These are phyloP conservation scores for Phrynocephalus guinanensis DNA, from an alignment of 2,797 vertebrate species.

Conservation along the genomic window DNA sequence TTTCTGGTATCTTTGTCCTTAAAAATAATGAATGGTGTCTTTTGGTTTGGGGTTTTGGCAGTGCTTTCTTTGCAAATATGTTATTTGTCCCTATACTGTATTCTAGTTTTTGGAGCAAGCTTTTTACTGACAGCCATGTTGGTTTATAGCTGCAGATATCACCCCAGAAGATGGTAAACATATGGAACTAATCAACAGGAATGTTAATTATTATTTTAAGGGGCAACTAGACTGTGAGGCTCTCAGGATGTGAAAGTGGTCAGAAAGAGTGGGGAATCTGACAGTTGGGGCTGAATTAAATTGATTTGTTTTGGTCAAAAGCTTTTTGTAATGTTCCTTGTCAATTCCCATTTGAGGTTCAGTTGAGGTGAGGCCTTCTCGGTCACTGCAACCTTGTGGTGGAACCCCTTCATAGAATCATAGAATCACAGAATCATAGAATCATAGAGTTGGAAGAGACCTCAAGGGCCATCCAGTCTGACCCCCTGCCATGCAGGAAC, in stretches of 20 bases:
- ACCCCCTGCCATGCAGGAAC: too few relatives aligned
- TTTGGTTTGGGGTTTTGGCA: constrained; percentile 49
- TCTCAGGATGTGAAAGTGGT: constrained; percentile 25
- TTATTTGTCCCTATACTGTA: constrained; percentile 48
- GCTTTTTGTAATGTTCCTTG: neutral
- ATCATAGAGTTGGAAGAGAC: too few relatives aligned
- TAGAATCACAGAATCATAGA: too few relatives aligned
- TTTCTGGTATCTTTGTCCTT: constrained; percentile 43
- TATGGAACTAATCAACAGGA: constrained; percentile 67
- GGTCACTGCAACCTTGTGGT: neutral
- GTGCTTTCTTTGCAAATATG: constrained; percentile 40
- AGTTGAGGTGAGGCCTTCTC: neutral
- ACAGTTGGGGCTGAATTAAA: constrained; percentile 43
- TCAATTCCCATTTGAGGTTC: neutral
- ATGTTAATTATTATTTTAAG: constrained; percentile 50
- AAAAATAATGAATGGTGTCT: constrained; percentile 58
- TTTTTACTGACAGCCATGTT: constrained; percentile 48
- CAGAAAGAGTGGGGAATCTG: constrained; percentile 42
- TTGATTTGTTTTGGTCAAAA: constrained; percentile 30
- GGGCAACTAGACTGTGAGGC: constrained; percentile 45
- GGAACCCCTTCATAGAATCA: neutral
- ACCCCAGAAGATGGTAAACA: constrained; percentile 55
- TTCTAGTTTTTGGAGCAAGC: constrained; percentile 44
- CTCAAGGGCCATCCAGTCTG: too few relatives aligned
- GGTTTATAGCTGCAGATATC: constrained; percentile 41